Evolutionary conservation across 2,113 vertebrate species (phyloP).

Genomic region (Caranx ignobilis): DNA sequence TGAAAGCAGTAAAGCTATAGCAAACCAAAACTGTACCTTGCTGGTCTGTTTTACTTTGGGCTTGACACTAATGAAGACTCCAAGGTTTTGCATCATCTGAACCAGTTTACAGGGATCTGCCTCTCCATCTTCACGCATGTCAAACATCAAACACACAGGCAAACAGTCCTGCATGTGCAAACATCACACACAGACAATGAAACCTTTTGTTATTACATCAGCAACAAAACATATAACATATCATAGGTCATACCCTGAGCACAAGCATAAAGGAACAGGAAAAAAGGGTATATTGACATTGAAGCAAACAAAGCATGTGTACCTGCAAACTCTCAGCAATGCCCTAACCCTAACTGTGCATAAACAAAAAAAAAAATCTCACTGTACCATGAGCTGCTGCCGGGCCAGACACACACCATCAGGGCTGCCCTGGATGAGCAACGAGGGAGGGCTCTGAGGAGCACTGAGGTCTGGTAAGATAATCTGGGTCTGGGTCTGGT

Average conservation of each 20-base stretch:
- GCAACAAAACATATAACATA: not conserved
- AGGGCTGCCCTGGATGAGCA: constrained; percentile 85
- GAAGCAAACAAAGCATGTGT: not conserved
- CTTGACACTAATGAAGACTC: constrained; percentile 87
- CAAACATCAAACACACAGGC: constrained; percentile 88
- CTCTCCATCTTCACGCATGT: constrained; percentile 85
- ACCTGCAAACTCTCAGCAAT: not conserved
- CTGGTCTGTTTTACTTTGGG: constrained; percentile 86
- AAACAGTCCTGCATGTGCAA: constrained; percentile 82
- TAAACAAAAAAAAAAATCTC: not conserved
- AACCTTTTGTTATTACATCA: constrained; percentile 1
- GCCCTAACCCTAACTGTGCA: not conserved
- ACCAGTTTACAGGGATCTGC: constrained; percentile 76
- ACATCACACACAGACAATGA: not conserved
- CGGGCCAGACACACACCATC: constrained; percentile 85
- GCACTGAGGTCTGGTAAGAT: constrained; percentile 84
- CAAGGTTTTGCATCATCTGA: constrained; percentile 86
- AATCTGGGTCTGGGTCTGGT: constrained; percentile 87
- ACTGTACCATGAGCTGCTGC: constrained; percentile 85
- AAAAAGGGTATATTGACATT: not conserved
- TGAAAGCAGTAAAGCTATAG: not conserved
- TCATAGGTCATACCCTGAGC: not conserved
- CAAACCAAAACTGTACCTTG: constrained; percentile 75
- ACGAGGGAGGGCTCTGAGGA: constrained; percentile 80
- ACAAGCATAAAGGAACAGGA: not conserved